Conservation (phyloP, 2,797 vertebrate genomes). For the Lepus oiostolus region DNA sequence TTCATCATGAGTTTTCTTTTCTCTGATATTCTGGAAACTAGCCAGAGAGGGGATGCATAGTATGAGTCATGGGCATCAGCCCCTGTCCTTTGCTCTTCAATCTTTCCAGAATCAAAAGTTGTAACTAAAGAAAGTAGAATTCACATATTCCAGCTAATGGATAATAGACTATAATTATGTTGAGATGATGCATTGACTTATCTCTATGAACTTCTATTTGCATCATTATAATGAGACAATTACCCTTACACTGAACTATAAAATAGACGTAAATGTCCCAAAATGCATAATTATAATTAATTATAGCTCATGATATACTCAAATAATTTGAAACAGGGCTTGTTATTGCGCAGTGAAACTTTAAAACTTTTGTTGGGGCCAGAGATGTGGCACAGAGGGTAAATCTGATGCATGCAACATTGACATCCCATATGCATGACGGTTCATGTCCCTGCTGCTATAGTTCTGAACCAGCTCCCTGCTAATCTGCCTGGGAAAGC, state of each 20-base stretch:
- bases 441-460: no score
- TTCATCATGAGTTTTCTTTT: slow-evolving; percentile 19
- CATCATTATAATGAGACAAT: slow-evolving; percentile 78
- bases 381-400: no score
- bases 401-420: no score
- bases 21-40: not conserved
- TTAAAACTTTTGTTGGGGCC: slow-evolving; percentile 58
- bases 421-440: no score
- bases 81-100: slow-evolving; percentile 25
- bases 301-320: slow-evolving; percentile 58
- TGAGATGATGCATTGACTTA: slow-evolving; percentile 77
- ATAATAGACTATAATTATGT: slow-evolving; percentile 66
- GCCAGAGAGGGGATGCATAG: not conserved
- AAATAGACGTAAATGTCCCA: slow-evolving; percentile 67
- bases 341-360: slow-evolving; percentile 61
- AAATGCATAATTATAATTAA: slow-evolving; percentile 75
- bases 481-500: no score
- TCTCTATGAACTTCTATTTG: slow-evolving; percentile 58
- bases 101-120: slow-evolving; percentile 54
- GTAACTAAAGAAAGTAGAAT: slow-evolving; percentile 75
- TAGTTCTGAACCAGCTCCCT: no score
- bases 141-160: slow-evolving; percentile 76
- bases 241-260: slow-evolving; percentile 67
- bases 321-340: slow-evolving; percentile 75
- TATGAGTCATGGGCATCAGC: slow-evolving; percentile 52